Conservation (phyloP, 2,113 vertebrate genomes). For the Athene cunicularia region DNA sequence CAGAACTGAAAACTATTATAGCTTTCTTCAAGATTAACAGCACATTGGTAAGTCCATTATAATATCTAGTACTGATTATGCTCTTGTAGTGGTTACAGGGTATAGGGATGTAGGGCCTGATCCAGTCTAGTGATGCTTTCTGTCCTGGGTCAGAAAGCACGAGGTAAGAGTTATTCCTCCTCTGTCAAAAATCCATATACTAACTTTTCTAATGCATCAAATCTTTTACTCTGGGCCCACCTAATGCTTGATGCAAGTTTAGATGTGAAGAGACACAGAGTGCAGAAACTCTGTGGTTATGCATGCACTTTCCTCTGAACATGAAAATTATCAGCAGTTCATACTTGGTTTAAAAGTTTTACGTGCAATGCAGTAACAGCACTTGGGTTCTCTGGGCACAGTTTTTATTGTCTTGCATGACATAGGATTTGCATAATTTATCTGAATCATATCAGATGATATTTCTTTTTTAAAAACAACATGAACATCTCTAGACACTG, state of each 20-base stretch:
- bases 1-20: neutral
- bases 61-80: neutral
- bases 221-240: neutral
- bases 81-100: neutral
- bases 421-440: accelerated
- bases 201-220: neutral
- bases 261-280: neutral
- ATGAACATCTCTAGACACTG: accelerated
- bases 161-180: neutral
- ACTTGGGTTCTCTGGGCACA: neutral
- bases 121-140: neutral
- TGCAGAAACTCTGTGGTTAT: neutral
- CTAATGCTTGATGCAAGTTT: neutral
- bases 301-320: neutral
- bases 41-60: accelerated
- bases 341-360: neutral
- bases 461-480: neutral
- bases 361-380: accelerated
- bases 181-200: neutral
- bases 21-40: neutral
- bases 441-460: accelerated
- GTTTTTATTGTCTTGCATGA: neutral
- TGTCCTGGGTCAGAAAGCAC: neutral
- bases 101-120: neutral
- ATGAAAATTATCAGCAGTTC: neutral